Evolutionary conservation across 1,140 invertebrate species (phyloP).

Genomic region (Trichonephila inaurata): DNA sequence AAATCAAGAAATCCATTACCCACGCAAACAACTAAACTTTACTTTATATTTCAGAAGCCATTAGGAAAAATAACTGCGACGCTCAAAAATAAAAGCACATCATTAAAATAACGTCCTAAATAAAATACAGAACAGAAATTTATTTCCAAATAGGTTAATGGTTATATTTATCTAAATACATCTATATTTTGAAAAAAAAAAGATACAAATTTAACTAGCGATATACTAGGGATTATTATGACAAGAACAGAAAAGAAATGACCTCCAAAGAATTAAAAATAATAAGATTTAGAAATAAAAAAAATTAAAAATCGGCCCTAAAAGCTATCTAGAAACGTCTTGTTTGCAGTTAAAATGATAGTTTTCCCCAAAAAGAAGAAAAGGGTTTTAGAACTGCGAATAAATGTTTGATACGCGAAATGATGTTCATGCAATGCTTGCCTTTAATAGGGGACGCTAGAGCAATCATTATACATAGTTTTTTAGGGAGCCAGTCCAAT

Average conservation of each 20-base stretch:
- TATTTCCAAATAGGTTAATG: no score
- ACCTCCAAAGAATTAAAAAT: conserved; percentile 1
- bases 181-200: no score
- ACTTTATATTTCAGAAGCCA: no score
- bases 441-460: conserved; percentile 43
- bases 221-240: not conserved
- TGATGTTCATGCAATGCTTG: conserved; percentile 54
- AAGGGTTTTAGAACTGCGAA: not conserved
- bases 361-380: not conserved
- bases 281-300: not conserved
- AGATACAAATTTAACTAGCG: not conserved
- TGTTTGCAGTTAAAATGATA: conserved; percentile 41
- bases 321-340: not conserved
- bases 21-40: no score
- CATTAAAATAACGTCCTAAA: no score
- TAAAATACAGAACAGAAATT: no score
- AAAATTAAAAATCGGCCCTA: not conserved
- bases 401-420: conserved; percentile 42
- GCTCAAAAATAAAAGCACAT: no score
- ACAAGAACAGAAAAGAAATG: not conserved
- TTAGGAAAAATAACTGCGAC: no score
- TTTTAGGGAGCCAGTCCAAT: conserved; percentile 29
- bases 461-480: conserved; percentile 52
- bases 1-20: no score
- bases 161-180: no score